phyloP scores from a whole-genome alignment of 2,888 invertebrate species.

The Proisotoma minuta region DNA sequence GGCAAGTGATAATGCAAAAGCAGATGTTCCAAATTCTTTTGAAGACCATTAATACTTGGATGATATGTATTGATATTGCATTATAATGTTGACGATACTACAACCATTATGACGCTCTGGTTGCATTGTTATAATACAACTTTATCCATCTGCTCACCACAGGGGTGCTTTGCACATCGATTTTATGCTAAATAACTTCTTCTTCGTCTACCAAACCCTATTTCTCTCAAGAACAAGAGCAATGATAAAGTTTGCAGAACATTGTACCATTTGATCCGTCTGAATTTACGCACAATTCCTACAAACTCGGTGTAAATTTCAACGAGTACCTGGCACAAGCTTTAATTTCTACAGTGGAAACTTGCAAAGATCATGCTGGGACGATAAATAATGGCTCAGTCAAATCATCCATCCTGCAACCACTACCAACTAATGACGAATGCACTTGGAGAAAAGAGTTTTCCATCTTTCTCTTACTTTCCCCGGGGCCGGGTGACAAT shows the following conservation, averaged over 20 bases:
- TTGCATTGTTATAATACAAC: slow-evolving; percentile 11
- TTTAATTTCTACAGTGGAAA: not conserved
- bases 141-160: slow-evolving; percentile 31
- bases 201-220: no score
- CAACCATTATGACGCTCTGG: not conserved
- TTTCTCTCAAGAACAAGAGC: not conserved
- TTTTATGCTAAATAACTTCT: slow-evolving; percentile 47
- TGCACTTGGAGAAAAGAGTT: no score
- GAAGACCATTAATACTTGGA: slow-evolving; percentile 38
- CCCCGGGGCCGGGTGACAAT: slow-evolving; percentile 12
- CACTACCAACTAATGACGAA: not conserved
- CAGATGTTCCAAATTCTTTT: slow-evolving; percentile 27
- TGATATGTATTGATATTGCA: slow-evolving; percentile 43
- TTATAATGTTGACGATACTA: slow-evolving; percentile 11
- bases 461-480: no score
- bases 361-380: slow-evolving; percentile 23
- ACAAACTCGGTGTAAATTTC: not conserved
- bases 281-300: not conserved
- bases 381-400: slow-evolving; percentile 32
- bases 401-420: slow-evolving; percentile 22
- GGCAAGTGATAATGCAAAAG: not conserved
- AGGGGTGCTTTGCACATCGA: slow-evolving; percentile 41
- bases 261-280: slow-evolving; percentile 6
- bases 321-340: slow-evolving; percentile 12
- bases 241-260: not conserved